Conservation (phyloP, 1,140 invertebrate species). For the Drosophila sechellia region DNA sequence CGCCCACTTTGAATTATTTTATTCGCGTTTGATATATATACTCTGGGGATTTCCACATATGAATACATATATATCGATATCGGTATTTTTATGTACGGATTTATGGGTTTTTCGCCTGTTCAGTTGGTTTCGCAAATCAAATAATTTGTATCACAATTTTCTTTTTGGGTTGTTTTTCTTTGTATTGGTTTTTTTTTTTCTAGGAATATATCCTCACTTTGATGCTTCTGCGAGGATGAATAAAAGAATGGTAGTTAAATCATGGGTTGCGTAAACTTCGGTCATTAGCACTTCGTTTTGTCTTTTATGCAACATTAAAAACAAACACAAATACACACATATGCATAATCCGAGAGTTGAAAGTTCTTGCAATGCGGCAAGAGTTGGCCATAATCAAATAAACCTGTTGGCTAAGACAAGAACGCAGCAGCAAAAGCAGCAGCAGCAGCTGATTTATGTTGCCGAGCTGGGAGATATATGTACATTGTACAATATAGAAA, state of each 20-base stretch:
- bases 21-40: conserved; percentile 32
- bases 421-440: conserved; percentile 43
- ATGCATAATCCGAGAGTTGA: conserved; percentile 24
- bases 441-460: conserved; percentile 74
- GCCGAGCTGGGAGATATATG: conserved; percentile 21
- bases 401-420: conserved; percentile 66
- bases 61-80: conserved; percentile 7
- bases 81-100: conserved; percentile 12
- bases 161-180: conserved; percentile 35
- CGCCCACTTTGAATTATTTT: conserved; percentile 57
- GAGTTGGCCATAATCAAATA: conserved; percentile 65
- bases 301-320: conserved; percentile 17
- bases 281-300: conserved; percentile 41
- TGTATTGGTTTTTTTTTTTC: conserved; percentile 3
- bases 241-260: conserved; percentile 19
- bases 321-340: conserved; percentile 22
- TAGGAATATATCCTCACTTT: conserved; percentile 18
- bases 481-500: conserved; percentile 9
- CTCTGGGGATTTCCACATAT: conserved; percentile 25
- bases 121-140: conserved; percentile 40
- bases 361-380: conserved; percentile 46
- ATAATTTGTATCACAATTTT: conserved; percentile 49
- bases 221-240: conserved; percentile 16
- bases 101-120: conserved; percentile 30
- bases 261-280: conserved; percentile 19